Evolutionary conservation across 92 coral and sea anemone genomes (phyloP).

Genomic region (Micromussa lordhowensis): DNA sequence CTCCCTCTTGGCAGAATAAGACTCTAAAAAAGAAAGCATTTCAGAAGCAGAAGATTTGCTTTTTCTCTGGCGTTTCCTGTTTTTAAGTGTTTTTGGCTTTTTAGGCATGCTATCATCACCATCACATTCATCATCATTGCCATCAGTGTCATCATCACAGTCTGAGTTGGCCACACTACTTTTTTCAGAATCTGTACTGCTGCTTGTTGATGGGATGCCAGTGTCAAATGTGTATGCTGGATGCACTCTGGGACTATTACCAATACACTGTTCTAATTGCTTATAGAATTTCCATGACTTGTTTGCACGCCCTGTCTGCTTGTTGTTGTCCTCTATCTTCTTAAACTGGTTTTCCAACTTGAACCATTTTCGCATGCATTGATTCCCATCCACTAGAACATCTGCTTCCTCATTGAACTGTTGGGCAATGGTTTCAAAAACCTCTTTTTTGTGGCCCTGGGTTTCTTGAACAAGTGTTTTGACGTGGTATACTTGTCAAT

Average conservation of each 20-base stretch:
- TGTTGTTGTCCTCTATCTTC: slow-evolving; percentile 67
- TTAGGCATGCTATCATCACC: too few species aligned
- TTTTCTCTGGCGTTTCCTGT: not conserved
- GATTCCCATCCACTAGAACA: slow-evolving; percentile 47
- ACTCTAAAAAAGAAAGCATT: slow-evolving; percentile 10
- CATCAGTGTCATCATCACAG: too few species aligned
- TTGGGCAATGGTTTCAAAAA: slow-evolving; percentile 42
- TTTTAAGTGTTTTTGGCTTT: too few species aligned
- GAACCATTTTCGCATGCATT: slow-evolving; percentile 70
- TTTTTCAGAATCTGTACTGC: not conserved
- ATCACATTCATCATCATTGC: too few species aligned
- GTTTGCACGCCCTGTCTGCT: slow-evolving; percentile 44
- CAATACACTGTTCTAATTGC: not conserved
- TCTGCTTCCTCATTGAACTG: slow-evolving; percentile 29
- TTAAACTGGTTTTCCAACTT: slow-evolving; percentile 54
- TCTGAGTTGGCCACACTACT: not conserved
- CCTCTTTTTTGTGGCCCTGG: slow-evolving; percentile 46
- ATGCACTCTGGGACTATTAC: slow-evolving; percentile 1
- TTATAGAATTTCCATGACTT: slow-evolving; percentile 18
- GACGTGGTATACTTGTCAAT: not conserved
- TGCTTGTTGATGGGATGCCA: not conserved
- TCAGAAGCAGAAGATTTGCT: not conserved
- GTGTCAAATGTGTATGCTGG: slow-evolving; percentile 10
- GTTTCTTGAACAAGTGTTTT: slow-evolving; percentile 22
- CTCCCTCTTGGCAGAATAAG: slow-evolving; percentile 13